A percentile compares a stretch with the other conserved stretches of the same genome.
Evolutionary conservation across 2,797 vertebrate genomes (phyloP).

Genomic region (Sparus aurata): DNA sequence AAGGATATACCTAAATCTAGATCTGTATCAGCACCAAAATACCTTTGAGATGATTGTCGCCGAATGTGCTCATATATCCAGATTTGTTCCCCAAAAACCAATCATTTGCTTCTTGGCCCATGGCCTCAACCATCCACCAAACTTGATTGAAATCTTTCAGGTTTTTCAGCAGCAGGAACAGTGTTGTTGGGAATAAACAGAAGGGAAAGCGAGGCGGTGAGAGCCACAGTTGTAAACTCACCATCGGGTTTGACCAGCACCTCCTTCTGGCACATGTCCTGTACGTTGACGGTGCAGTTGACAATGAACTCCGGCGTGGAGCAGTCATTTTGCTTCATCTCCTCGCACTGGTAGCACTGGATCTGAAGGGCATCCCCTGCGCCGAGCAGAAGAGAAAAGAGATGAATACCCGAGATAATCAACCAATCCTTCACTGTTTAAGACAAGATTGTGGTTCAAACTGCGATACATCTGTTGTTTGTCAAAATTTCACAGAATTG

Average conservation of each 20-base stretch:
- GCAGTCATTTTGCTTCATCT: constrained; percentile 95
- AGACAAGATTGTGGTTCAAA: neutral
- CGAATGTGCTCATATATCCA: neutral
- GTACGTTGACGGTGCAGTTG: constrained; percentile 98
- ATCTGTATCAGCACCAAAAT: neutral
- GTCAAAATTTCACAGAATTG: too few species aligned
- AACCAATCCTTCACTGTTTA: neutral
- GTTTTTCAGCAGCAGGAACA: neutral
- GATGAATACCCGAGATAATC: neutral
- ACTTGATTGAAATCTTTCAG: neutral
- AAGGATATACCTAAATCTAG: neutral
- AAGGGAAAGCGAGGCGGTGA: too few species aligned
- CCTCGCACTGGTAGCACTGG: constrained; percentile 99
- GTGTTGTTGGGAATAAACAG: neutral
- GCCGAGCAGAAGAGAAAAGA: neutral
- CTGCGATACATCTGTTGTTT: neutral
- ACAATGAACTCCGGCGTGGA: constrained; percentile 95
- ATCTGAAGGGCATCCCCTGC: constrained; percentile 93
- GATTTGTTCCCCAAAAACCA: neutral
- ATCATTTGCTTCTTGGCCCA: neutral
- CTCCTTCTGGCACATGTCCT: constrained; percentile 99
- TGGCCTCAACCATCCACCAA: neutral
- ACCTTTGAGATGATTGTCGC: too few species aligned
- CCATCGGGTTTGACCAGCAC: constrained; percentile 95
- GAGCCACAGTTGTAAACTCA: constrained; percentile 64